Percentiles rank a stretch among this genome's conserved stretches.
Conservation (phyloP, 2,113 vertebrate genomes). For the Puntigrus tetrazona region DNA sequence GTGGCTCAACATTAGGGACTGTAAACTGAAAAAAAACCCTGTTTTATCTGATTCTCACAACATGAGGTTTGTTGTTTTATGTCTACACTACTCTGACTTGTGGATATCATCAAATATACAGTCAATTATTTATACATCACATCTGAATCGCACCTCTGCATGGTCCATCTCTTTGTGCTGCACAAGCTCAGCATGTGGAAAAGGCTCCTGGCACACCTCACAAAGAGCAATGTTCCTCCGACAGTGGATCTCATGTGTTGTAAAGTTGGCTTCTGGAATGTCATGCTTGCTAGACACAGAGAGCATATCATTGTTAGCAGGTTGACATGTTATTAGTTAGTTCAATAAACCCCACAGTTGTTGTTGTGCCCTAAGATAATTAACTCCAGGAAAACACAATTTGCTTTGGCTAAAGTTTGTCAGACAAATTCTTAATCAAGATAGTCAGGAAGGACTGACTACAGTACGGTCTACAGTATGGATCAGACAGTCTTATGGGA, state of each 20-base stretch:
- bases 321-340: not conserved
- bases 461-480: not conserved
- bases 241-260: slow-evolving; percentile 95
- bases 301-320: not conserved
- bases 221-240: slow-evolving; percentile 88
- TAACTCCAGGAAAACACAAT: not conserved
- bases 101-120: not conserved
- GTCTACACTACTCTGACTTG: not conserved
- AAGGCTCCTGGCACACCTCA: slow-evolving; percentile 84
- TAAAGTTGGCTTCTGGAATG: slow-evolving; percentile 90
- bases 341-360: not conserved
- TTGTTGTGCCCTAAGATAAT: not conserved
- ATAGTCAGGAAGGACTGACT: not conserved
- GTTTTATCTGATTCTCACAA: not conserved
- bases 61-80: not conserved
- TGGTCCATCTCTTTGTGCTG: slow-evolving; percentile 87
- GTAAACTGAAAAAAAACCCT: not conserved
- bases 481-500: too few species aligned
- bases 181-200: slow-evolving; percentile 85
- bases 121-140: not conserved
- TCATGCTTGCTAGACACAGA: slow-evolving; percentile 83
- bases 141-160: slow-evolving; percentile 70
- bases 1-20: not conserved
- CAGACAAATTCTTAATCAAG: not conserved
- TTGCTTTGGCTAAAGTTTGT: not conserved